A percentile compares a stretch with the other conserved stretches of the same genome.
These are phyloP conservation scores for Macroglossus sobrinus DNA, from an alignment of 2,113 vertebrate species.

Conservation along the genomic window DNA sequence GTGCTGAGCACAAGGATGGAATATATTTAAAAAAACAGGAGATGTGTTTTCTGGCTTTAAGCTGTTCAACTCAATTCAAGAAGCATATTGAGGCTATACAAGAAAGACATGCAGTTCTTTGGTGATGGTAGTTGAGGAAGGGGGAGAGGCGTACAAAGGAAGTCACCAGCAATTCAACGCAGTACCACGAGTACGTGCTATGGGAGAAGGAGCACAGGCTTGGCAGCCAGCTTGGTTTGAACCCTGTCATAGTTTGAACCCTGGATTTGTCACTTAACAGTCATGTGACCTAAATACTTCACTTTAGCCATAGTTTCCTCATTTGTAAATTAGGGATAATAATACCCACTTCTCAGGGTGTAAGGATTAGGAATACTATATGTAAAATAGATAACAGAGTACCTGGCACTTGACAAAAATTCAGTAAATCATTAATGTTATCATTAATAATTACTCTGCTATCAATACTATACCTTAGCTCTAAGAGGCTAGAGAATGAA, in stretches of 20 bases:
- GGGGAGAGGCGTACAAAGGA: not conserved
- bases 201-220: not conserved
- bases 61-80: conserved; percentile 63
- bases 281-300: not conserved
- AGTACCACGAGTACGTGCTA: not conserved
- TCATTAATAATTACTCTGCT: not conserved
- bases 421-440: not conserved
- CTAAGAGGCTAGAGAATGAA: not conserved
- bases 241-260: not conserved
- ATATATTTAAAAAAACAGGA: conserved; percentile 68
- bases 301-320: not conserved
- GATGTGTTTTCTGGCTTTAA: conserved; percentile 63
- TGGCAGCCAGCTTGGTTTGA: not conserved
- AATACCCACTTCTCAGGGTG: not conserved
- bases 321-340: not conserved
- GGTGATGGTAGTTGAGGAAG: not conserved
- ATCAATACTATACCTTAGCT: not conserved
- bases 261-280: not conserved
- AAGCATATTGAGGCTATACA: conserved; percentile 58
- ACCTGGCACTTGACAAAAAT: not conserved
- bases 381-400: not conserved
- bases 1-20: conserved; percentile 71
- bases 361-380: not conserved
- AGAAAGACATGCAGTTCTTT: conserved; percentile 36
- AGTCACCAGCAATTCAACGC: not conserved